Percentiles rank a stretch among this genome's conserved stretches.
Conservation (phyloP, 2,888 invertebrate genomes). For the Ephialtes manifestator region DNA sequence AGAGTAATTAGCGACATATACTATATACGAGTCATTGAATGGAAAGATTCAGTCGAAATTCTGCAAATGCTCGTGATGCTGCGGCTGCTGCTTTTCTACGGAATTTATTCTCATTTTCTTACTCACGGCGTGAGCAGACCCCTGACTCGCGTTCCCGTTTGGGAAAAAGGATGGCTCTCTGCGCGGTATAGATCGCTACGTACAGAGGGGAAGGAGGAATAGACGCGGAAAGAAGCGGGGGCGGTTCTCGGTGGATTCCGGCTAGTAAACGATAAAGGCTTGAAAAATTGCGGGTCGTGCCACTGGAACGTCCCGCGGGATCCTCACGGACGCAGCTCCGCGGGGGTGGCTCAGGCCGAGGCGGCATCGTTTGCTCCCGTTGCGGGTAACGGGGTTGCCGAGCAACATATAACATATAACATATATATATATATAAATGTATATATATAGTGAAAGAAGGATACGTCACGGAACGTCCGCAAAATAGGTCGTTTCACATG, state of each 20-base stretch:
- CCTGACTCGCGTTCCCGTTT: constrained; percentile 42
- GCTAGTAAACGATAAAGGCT: constrained; percentile 70
- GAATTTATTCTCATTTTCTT: constrained; percentile 65
- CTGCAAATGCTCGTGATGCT: constrained; percentile 38
- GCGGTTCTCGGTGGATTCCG: constrained; percentile 58
- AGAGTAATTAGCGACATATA: constrained; percentile 59
- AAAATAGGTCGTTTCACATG: constrained; percentile 80
- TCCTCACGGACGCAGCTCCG: constrained; percentile 55
- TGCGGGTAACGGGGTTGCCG: constrained; percentile 48
- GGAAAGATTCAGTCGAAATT: constrained; percentile 40
- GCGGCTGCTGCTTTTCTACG: constrained; percentile 49
- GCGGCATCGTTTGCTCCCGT: constrained; percentile 35
- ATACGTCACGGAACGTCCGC: constrained; percentile 65
- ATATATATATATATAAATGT: neutral
- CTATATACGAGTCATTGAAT: constrained; percentile 53
- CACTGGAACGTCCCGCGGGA: constrained; percentile 67
- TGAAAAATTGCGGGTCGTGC: constrained; percentile 70
- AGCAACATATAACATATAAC: neutral
- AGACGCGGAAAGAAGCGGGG: constrained; percentile 25
- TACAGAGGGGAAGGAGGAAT: constrained; percentile 29
- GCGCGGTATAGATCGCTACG: neutral
- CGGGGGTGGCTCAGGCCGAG: constrained; percentile 44
- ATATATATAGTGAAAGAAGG: constrained; percentile 9
- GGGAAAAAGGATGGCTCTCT: constrained; percentile 46
- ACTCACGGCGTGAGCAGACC: constrained; percentile 34